Evolutionary conservation across 2,797 vertebrate genomes (phyloP), one percentile per base, ranked within the genome.

Genomic region (Erethizon dorsatum): DNA sequence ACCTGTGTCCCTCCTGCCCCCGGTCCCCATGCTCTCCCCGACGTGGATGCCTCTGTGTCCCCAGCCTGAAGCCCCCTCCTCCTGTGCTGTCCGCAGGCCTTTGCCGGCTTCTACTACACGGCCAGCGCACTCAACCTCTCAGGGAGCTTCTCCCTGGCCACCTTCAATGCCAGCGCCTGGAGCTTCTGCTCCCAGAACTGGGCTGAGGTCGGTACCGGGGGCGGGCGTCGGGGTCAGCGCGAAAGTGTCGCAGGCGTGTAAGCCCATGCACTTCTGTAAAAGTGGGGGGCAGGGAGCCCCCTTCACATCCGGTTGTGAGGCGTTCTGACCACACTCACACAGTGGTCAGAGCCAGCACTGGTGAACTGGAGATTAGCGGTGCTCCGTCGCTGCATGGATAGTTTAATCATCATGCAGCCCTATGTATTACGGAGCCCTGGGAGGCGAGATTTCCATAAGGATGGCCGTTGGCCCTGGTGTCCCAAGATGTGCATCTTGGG

Each of bases 81-180:
- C 65, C 90, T 47, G 50, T 41, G 4, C 83, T 4, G 8, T 73
- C 95, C 90, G 6, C 95, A 99, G 99, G 99, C 99, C 4, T 99
- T 99, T 90, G 99, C 99, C 33, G 99, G 99, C 86, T 99, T 99
- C 98, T 99, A 99, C 98, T 99, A 98, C 78, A 99, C 98, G 31
- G 98, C 98, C 15, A 98, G 92, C 57, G 99, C 99, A 90, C 97
- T 99, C 93, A 98, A 98, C 90, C 96, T 99, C 9, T 98, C 98
- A 0, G 98, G 98, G 8, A 98, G 97, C 67, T 99, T 99, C 52
- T 98, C 99, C 45, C 93, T 99, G 56, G 93, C 98, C 18, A 88
- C 98, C 41, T 99, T 99, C 98, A 99, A 99, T 37, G 77, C 97
- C n/a, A 98, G 98, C 88, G 95, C 99, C 77, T 98, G 90, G 95